Percentiles rank a stretch among this genome's conserved stretches.
Evolutionary conservation across 2,888 invertebrate species (phyloP).

Genomic region (Himalopsyche tibetana): DNA sequence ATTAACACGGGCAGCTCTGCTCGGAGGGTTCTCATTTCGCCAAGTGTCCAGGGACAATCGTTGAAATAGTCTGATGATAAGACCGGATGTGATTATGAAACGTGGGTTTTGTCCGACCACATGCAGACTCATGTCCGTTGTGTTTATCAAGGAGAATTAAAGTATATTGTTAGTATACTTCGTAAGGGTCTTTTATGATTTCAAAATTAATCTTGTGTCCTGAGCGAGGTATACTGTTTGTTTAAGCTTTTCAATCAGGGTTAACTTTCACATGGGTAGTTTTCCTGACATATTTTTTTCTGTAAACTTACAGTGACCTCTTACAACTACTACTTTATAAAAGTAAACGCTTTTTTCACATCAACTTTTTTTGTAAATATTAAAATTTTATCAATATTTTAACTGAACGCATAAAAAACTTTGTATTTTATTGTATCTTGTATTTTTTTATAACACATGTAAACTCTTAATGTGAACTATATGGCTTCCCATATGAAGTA

Average conservation of each 20-base stretch:
- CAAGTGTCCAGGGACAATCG: constrained; percentile 63
- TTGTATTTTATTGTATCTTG: too few relatives aligned
- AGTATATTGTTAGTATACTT: constrained; percentile 27
- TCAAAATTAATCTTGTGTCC: background rate
- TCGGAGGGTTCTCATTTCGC: constrained; percentile 62
- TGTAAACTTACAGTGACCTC: too few relatives aligned
- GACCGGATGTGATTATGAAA: constrained; percentile 61
- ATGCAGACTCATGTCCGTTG: constrained; percentile 47
- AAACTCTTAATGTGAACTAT: too few relatives aligned
- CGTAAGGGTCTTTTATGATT: constrained; percentile 17
- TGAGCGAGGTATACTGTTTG: constrained; percentile 19
- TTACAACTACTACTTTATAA: too few relatives aligned
- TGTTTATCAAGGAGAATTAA: constrained; percentile 60
- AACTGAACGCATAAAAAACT: too few relatives aligned
- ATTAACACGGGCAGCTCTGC: constrained; percentile 61
- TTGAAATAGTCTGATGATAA: constrained; percentile 57
- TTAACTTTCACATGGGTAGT: background rate
- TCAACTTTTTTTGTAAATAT: too few relatives aligned
- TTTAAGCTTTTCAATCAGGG: constrained; percentile 10
- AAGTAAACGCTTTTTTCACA: too few relatives aligned
- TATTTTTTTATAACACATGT: too few relatives aligned
- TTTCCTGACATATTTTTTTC: too few relatives aligned
- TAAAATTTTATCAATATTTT: too few relatives aligned
- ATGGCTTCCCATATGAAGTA: too few relatives aligned
- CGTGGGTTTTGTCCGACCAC: constrained; percentile 36